A percentile compares a stretch with the other conserved stretches of the same genome.
phyloP scores from a whole-genome alignment of 2,797 vertebrate genomes.

The Oreochromis mossambicus region DNA sequence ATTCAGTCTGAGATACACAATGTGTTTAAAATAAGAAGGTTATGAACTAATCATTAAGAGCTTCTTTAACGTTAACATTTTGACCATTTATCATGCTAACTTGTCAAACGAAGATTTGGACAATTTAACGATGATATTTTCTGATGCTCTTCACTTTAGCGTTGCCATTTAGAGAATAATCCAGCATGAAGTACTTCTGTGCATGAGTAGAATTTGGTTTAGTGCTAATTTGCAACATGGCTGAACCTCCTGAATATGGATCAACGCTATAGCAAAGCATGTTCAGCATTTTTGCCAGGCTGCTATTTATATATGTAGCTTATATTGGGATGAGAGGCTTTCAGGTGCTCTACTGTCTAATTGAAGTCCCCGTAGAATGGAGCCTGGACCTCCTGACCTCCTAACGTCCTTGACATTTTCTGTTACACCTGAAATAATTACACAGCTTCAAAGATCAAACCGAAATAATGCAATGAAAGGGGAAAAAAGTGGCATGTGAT shows the following conservation, averaged over 20 bases:
- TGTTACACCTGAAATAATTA: conserved; percentile 31
- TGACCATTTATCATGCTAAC: not conserved
- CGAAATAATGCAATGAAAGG: not conserved
- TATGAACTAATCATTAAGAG: not conserved
- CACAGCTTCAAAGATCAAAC: conserved; percentile 5
- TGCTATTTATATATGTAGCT: not conserved
- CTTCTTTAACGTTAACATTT: not conserved
- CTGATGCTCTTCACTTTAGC: not conserved
- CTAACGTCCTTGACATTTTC: conserved; percentile 64
- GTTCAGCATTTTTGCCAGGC: not conserved
- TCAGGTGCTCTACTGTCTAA: not conserved
- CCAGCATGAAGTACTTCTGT: not conserved
- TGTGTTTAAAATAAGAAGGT: not conserved
- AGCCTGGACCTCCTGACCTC: not conserved
- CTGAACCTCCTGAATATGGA: not conserved
- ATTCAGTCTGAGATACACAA: accelerated
- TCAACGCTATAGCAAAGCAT: not conserved
- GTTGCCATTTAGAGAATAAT: not conserved
- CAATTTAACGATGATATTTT: not conserved
- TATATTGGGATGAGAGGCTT: not conserved
- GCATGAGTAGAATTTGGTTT: not conserved
- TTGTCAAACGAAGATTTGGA: not conserved
- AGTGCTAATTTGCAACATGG: not conserved
- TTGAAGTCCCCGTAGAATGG: not conserved
- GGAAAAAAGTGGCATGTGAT: not conserved